Evolutionary conservation across 2,113 vertebrate genomes (phyloP), one percentile per base, ranked within the genome.

Genomic region (Poecile atricapillus): DNA sequence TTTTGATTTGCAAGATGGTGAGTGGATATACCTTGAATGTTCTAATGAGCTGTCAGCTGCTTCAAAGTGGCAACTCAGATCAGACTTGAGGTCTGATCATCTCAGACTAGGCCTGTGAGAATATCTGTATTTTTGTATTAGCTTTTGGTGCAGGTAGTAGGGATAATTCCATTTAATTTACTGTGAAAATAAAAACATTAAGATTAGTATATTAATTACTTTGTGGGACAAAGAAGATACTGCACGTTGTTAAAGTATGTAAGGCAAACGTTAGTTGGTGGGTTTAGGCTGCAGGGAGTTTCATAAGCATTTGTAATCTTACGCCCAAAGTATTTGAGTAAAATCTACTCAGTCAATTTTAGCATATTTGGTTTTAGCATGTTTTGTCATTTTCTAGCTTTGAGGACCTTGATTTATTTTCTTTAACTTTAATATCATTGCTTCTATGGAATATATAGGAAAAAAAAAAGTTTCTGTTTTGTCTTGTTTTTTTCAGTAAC

Each of bases 1-100:
- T 65, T 71, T 73, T 44, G 31, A 15, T 87, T 58, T 73, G 68
- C 24, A n/a, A 46, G 59, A 58, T 58, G 46, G 5, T 41, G 28
- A 69, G 7, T 21, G 22, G 18, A 21, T 70, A 14, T 27, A 5
- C 24, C 0, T 1, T 41, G 20, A 65, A 11, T 2, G 0, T 69
- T 77, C 8, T 65, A 15, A 39, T 55, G 24, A 84, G 30, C 44
- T 67, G 33, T 82, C 0, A 10, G 35, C 18, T 63, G 18, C 44
- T 69, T 89, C 60, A 68, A 16, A 85, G 65, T 68, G 27, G 31
- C 59, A 43, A 4, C 18, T 43, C 24, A 43, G 17, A 58, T 59
- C 30, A 68, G n/a, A n/a, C n/a, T n/a, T n/a, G n/a, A n/a, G n/a
- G n/a, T n/a, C n/a, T n/a, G n/a, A 53, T 73, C 0, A 25, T 74